phyloP scores from a whole-genome alignment of 2,113 vertebrate genomes.

The Illadopsis cleaveri region DNA sequence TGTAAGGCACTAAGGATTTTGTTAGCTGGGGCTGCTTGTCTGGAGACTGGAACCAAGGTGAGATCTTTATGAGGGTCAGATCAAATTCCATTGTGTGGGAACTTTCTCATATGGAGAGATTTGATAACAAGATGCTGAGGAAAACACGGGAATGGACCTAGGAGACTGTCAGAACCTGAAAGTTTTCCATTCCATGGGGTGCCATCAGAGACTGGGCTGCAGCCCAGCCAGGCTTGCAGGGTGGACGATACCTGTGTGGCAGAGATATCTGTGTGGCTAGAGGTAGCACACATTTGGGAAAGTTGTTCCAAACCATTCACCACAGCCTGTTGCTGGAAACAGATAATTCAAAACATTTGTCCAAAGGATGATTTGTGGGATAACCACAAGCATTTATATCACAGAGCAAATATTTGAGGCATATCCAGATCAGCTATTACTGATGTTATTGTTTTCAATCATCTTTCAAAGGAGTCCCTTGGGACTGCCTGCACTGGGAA shows the following conservation, averaged over 20 bases:
- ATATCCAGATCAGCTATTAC: neutral
- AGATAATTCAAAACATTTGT: conserved; percentile 15
- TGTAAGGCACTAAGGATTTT: neutral
- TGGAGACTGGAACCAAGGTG: neutral
- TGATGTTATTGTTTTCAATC: neutral
- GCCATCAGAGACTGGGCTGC: neutral
- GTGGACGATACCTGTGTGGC: neutral
- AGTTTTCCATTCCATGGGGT: rapidly evolving
- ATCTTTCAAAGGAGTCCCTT: neutral
- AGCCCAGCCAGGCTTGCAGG: neutral
- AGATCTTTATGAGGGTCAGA: neutral
- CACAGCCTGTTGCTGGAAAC: neutral
- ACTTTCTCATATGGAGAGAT: neutral
- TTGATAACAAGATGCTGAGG: neutral
- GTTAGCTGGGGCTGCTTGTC: neutral
- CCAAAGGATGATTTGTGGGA: neutral
- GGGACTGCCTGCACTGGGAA: neutral
- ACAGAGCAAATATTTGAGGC: neutral
- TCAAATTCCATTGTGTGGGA: neutral
- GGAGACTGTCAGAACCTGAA: neutral
- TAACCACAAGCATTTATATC: neutral
- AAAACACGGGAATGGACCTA: rapidly evolving
- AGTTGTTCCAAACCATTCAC: neutral
- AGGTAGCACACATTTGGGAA: neutral
- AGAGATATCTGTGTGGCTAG: rapidly evolving